Percentiles rank a stretch among this genome's conserved stretches.
phyloP scores from a whole-genome alignment of 92 coral and sea anemone genomes.

The Phymanthus crucifer region DNA sequence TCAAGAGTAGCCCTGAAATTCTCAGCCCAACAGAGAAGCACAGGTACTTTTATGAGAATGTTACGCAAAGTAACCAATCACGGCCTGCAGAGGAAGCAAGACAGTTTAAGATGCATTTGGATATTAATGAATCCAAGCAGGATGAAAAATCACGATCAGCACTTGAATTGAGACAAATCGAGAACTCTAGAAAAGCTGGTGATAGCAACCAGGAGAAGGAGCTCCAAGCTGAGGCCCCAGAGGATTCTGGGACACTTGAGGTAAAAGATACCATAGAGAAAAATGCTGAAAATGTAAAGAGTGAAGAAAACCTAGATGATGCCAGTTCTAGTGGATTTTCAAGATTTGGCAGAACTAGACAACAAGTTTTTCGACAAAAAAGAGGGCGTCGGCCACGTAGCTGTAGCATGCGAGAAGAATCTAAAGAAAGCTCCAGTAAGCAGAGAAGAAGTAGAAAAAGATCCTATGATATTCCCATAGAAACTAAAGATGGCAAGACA shows the following conservation, averaged over 20 bases:
- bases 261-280: background rate
- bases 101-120: conserved; percentile 25
- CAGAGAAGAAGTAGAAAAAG: conserved; percentile 45
- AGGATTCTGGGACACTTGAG: background rate
- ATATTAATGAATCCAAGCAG: conserved; percentile 31
- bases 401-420: conserved; percentile 27
- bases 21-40: conserved; percentile 59
- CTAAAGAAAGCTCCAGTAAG: background rate
- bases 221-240: background rate
- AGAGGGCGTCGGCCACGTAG: conserved; percentile 41
- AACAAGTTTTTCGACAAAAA: conserved; percentile 31
- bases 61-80: background rate
- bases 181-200: conserved; percentile 1
- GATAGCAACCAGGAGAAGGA: background rate
- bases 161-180: conserved; percentile 21
- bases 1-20: conserved; percentile 81
- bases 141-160: conserved; percentile 34
- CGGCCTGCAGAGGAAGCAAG: conserved; percentile 33
- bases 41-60: conserved; percentile 27
- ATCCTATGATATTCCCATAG: conserved; percentile 49
- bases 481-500: conserved; percentile 51
- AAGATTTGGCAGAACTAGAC: conserved; percentile 22
- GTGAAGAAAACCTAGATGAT: background rate
- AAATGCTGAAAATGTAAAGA: background rate
- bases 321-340: conserved; percentile 2